phyloP scores from a whole-genome alignment of 2,113 vertebrate species.

The Microcebus murinus region DNA sequence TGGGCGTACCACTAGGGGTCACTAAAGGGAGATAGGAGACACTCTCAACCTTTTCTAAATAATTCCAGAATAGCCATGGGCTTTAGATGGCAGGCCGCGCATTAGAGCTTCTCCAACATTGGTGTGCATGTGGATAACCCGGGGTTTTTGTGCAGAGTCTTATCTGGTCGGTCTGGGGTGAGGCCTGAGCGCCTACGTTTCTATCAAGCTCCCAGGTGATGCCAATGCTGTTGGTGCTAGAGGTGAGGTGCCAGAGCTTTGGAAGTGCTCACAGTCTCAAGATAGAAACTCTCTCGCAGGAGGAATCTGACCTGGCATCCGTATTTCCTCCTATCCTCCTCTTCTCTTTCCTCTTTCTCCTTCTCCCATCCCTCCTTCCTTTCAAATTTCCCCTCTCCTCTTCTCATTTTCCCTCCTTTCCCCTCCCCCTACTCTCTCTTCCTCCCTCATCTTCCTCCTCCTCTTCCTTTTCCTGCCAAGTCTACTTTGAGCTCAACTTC shows the following conservation, averaged over 20 bases:
- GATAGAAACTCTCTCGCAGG: not conserved
- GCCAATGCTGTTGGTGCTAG: not conserved
- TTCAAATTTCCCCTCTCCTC: not conserved
- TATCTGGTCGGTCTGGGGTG: not conserved
- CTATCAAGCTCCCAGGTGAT: not conserved
- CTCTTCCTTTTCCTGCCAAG: not conserved
- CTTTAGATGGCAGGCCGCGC: not conserved
- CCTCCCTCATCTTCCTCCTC: too few species aligned
- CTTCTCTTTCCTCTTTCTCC: too few species aligned
- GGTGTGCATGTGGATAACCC: too few species aligned
- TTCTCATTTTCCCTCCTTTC: too few species aligned
- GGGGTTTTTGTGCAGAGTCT: not conserved
- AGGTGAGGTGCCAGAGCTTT: not conserved
- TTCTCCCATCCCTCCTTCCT: not conserved
- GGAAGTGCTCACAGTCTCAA: not conserved
- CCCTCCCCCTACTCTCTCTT: not conserved
- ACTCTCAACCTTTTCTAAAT: not conserved
- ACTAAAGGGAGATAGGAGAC: slow-evolving; percentile 63
- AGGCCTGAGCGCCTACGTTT: not conserved
- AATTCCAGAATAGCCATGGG: not conserved
- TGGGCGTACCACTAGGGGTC: slow-evolving; percentile 73
- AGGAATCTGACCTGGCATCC: not conserved
- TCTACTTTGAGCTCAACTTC: not conserved
- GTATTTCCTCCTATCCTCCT: not conserved
- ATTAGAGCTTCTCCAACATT: not conserved